Evolutionary conservation across 2,113 vertebrate genomes (phyloP).

Genomic region (Scopus umbretta): DNA sequence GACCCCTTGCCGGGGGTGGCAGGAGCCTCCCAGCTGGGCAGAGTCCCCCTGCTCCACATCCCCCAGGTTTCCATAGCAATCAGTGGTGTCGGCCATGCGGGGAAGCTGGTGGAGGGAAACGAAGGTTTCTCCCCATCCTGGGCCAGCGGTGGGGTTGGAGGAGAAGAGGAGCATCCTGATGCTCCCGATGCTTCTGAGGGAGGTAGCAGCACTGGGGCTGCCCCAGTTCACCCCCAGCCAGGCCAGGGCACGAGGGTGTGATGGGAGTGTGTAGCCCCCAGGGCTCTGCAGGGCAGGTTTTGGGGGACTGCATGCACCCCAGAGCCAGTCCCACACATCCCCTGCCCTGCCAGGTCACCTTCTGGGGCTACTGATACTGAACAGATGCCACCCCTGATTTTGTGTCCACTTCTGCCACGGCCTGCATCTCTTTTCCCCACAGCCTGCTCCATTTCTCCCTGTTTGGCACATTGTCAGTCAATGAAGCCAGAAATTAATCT

Average conservation of each 20-base stretch:
- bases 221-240: background rate
- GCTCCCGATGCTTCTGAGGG: background rate
- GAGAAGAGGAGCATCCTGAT: background rate
- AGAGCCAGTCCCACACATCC: background rate
- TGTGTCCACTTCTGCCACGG: background rate
- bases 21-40: background rate
- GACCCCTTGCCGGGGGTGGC: background rate
- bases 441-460: background rate
- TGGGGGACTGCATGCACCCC: background rate
- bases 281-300: background rate
- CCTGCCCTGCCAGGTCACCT: background rate
- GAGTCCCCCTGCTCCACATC: background rate
- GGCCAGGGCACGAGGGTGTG: background rate
- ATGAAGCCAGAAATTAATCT: background rate
- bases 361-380: background rate
- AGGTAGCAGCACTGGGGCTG: background rate
- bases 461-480: background rate
- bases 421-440: background rate
- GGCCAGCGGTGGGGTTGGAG: background rate
- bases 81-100: background rate
- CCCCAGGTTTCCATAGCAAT: conserved; percentile 47
- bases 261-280: background rate
- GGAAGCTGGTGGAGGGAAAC: background rate
- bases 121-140: background rate
- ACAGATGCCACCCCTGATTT: background rate